Evolutionary conservation across 2,888 invertebrate species (phyloP), one percentile per base, ranked within the genome.

Genomic region (Tenthredo notha): DNA sequence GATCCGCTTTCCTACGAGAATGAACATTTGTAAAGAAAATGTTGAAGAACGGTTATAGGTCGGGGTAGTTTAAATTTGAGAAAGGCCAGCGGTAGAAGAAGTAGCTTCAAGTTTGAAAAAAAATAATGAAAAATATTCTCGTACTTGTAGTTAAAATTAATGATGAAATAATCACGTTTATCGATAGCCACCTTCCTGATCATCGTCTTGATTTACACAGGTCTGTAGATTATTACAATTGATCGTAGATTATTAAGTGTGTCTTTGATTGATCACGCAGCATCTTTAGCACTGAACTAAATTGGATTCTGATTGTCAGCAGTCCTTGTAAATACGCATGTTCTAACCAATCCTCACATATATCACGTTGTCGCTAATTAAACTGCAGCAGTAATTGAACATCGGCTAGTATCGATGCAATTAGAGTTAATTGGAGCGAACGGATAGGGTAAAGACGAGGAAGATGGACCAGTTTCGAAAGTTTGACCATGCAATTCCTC

Each of bases 341-440:
- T 47, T 1, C 70, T 4, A 72, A n/a, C 18, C 47, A 29, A 75
- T 29, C 75, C 75, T 50, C 21, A 40, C 12, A 29, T 29, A 50
- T 5, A n/a, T 77, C 54, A 21, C 33, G 50, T 77, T 29, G 12
- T 54, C 25, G 54, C 40, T 54, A 54, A 77, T 54, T 77, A 40
- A 54, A 25, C 54, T n/a, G 54, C 29, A 54, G 29, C 50, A 54
- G 15, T 77, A 77, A 77, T 47, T 77, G 77, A 77, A 77, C 77
- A 54, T 37, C 21, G 21, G 65, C 65, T 12, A 29, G 54, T 50
- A 54, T 25, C 25, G 77, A 9, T 33, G 18, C 29, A 77, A 54
- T 77, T 54, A 77, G 9, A 75, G 50, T 72, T 54, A 33, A n/a
- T 33, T 33, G 37, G 29, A 9, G 9, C 15, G 72, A 40, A 72